Percentiles rank a stretch among this genome's conserved stretches.
Conservation (phyloP, 2,888 invertebrate genomes). For the Galerucella calmariensis region DNA sequence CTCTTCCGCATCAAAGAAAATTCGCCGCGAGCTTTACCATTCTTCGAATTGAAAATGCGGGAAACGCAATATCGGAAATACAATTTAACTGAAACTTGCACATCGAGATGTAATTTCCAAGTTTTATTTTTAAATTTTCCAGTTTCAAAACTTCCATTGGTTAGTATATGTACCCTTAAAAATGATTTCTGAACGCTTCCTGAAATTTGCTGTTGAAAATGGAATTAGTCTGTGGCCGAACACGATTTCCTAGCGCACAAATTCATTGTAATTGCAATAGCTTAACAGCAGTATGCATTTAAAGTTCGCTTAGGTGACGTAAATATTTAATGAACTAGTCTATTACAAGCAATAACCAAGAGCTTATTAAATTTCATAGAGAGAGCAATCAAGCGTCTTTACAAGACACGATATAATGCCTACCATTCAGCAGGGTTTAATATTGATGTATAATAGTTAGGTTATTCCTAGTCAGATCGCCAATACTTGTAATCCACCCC, state of each 20-base stretch:
- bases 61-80: constrained; percentile 55
- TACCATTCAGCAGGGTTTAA: too few relatives aligned
- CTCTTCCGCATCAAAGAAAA: constrained; percentile 48
- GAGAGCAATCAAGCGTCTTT: constrained; percentile 32
- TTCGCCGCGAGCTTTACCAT: constrained; percentile 54
- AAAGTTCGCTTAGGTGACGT: constrained; percentile 41
- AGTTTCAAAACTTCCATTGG: neutral
- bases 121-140: constrained; percentile 22
- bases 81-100: constrained; percentile 50
- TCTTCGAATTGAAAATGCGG: constrained; percentile 55
- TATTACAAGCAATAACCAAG: constrained; percentile 44
- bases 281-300: constrained; percentile 32
- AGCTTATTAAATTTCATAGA: constrained; percentile 43
- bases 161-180: neutral
- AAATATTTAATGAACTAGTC: constrained; percentile 44
- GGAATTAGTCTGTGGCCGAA: too few relatives aligned
- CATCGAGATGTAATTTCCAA: constrained; percentile 30
- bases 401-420: too few relatives aligned
- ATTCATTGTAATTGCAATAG: constrained; percentile 23
- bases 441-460: too few relatives aligned
- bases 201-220: neutral
- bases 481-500: too few relatives aligned
- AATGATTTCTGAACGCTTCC: neutral
- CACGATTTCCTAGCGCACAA: neutral
- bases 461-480: too few relatives aligned